Conservation (phyloP, 2,113 vertebrate species). For the Apodemus sylvaticus region DNA sequence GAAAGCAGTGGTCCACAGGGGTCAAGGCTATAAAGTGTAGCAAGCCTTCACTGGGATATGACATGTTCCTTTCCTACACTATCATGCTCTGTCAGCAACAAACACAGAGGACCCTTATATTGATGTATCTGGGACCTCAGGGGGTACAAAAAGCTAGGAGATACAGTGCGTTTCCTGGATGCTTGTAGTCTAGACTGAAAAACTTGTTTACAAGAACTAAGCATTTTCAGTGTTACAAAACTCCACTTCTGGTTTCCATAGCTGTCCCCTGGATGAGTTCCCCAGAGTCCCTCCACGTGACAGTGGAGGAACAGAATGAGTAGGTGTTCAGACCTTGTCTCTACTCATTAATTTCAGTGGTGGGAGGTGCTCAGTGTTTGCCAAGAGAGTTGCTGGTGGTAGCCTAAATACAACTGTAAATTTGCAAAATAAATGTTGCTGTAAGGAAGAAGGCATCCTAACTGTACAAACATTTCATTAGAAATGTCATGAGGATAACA, state of each 20-base stretch:
- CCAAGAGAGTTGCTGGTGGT: constrained; percentile 71
- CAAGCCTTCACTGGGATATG: not conserved
- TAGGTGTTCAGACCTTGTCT: constrained; percentile 59
- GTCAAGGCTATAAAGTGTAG: not conserved
- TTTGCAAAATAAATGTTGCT: constrained; percentile 65
- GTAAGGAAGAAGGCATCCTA: constrained; percentile 32
- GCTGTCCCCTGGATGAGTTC: constrained; percentile 6
- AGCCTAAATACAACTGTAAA: constrained; percentile 67
- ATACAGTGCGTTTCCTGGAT: not conserved
- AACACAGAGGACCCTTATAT: no score
- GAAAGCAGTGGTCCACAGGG: not conserved
- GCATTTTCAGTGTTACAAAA: not conserved
- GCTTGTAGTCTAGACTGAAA: not conserved
- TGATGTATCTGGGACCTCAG: not conserved
- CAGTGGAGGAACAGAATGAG: constrained; percentile 4
- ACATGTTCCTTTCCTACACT: rapidly evolving
- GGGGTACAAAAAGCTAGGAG: not conserved
- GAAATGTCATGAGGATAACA: not conserved
- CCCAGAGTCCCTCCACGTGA: constrained; percentile 7
- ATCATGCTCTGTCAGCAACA: not conserved
- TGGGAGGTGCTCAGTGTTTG: constrained; percentile 71
- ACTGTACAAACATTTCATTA: constrained; percentile 53
- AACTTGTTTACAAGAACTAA: not conserved
- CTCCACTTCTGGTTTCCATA: constrained; percentile 4
- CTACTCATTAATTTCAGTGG: constrained; percentile 63